Evolutionary conservation across 2,888 invertebrate genomes (phyloP).

Genomic region (Phasia obesa): DNA sequence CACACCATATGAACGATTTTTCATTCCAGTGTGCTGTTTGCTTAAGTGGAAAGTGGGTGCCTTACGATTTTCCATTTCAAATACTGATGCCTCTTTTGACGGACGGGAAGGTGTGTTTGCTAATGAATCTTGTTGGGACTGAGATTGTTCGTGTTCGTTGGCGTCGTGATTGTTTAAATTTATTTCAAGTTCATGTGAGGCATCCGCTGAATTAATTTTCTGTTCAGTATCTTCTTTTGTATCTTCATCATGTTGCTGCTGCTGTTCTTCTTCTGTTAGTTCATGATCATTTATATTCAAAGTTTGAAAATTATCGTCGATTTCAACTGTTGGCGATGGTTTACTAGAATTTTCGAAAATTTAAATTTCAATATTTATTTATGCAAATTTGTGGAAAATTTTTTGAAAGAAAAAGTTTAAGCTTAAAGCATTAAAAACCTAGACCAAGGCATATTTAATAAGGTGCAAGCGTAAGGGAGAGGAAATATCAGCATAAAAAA

Average conservation of each 20-base stretch:
- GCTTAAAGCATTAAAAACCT: too few species aligned
- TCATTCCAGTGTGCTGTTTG: slow-evolving; percentile 82
- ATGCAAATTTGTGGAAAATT: too few species aligned
- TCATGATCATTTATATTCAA: slow-evolving; percentile 67
- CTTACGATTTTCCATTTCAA: slow-evolving; percentile 73
- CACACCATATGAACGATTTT: slow-evolving; percentile 82
- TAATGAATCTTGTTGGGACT: slow-evolving; percentile 53
- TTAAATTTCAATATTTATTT: too few species aligned
- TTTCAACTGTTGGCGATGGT: slow-evolving; percentile 61
- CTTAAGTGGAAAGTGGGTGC: slow-evolving; percentile 78
- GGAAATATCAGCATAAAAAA: too few species aligned
- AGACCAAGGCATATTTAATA: too few species aligned
- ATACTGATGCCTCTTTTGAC: slow-evolving; percentile 55
- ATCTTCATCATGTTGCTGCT: slow-evolving; percentile 51
- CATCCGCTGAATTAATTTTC: slow-evolving; percentile 22
- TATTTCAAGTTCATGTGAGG: slow-evolving; percentile 40
- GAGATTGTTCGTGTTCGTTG: slow-evolving; percentile 47
- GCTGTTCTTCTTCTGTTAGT: slow-evolving; percentile 53
- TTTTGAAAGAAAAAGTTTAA: too few species aligned
- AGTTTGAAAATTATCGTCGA: slow-evolving; percentile 71
- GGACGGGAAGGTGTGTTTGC: slow-evolving; percentile 52
- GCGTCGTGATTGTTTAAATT: slow-evolving; percentile 27
- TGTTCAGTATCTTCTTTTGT: slow-evolving; percentile 41
- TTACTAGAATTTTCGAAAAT: slow-evolving; percentile 49
- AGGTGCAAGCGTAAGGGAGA: too few species aligned